phyloP scores from a whole-genome alignment of 2,113 vertebrate species.

The Arothron firmamentum region DNA sequence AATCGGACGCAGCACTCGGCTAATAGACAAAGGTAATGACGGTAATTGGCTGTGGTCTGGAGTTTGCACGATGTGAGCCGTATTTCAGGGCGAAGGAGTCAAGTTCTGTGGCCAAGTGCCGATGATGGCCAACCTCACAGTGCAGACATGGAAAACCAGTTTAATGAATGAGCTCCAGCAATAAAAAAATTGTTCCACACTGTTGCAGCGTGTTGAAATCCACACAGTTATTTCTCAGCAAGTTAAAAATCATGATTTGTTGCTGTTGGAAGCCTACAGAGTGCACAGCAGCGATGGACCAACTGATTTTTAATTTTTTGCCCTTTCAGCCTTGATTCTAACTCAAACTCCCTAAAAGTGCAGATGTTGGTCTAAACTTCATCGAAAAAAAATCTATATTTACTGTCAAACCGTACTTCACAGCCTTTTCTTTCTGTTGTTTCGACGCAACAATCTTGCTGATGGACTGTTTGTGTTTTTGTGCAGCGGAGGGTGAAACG shows the following conservation, averaged over 20 bases:
- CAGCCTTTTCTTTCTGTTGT: not conserved
- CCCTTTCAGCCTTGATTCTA: slow-evolving; percentile 5
- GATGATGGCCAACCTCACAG: slow-evolving; percentile 13
- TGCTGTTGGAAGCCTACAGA: slow-evolving; percentile 12
- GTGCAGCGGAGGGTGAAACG: slow-evolving; percentile 20
- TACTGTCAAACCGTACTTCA: not conserved
- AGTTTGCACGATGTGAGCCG: slow-evolving; percentile 31
- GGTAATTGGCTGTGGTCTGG: slow-evolving; percentile 26
- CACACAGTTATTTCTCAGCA: slow-evolving; percentile 30
- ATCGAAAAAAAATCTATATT: slow-evolving; percentile 33
- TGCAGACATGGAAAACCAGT: slow-evolving; percentile 29
- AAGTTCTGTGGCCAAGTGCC: slow-evolving; percentile 25
- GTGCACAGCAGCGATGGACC: slow-evolving; percentile 5
- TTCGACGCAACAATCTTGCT: not conserved
- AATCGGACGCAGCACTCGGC: slow-evolving; percentile 29
- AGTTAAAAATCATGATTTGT: slow-evolving; percentile 41
- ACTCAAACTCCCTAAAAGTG: slow-evolving; percentile 16
- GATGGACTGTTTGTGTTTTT: slow-evolving; percentile 12
- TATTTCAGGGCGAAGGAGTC: slow-evolving; percentile 23
- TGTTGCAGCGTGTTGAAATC: slow-evolving; percentile 11
- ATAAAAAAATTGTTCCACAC: slow-evolving; percentile 25
- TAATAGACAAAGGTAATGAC: slow-evolving; percentile 19
- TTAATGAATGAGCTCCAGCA: slow-evolving; percentile 1
- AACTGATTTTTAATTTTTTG: slow-evolving; percentile 13
- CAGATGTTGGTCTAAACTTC: slow-evolving; percentile 16